These are phyloP conservation scores for Tretioscincus oriximinensis DNA, from an alignment of 2,113 vertebrate genomes.

Conservation along the genomic window DNA sequence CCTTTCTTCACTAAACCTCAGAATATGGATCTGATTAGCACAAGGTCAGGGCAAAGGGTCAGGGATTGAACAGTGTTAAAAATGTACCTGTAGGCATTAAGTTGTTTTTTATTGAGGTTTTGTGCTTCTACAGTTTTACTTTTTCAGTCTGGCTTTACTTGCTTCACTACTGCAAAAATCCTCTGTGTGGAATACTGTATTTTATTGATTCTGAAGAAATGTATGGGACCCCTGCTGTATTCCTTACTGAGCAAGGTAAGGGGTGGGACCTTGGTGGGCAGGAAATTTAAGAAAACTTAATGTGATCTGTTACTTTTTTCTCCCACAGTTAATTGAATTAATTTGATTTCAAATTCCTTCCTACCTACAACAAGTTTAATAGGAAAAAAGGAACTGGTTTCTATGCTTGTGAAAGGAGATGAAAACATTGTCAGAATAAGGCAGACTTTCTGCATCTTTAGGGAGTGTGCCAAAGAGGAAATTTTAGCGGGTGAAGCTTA, in stretches of 20 bases:
- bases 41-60: not conserved
- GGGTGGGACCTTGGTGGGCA: not conserved
- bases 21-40: too few species aligned
- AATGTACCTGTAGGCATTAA: not conserved
- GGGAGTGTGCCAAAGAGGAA: too few species aligned
- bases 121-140: constrained; percentile 76
- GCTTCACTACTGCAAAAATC: constrained; percentile 76
- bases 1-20: too few species aligned
- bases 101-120: constrained; percentile 29
- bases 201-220: constrained; percentile 76
- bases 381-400: not conserved
- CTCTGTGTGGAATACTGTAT: constrained; percentile 85
- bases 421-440: not conserved
- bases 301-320: not conserved
- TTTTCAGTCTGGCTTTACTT: constrained; percentile 91
- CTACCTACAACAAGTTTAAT: not conserved
- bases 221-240: constrained; percentile 81
- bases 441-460: not conserved
- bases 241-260: constrained; percentile 87
- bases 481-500: too few species aligned
- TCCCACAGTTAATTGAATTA: constrained; percentile 3
- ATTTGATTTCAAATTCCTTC: not conserved
- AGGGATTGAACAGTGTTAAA: not conserved
- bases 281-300: constrained; percentile 1
- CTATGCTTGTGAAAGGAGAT: not conserved